Conservation (phyloP, 53 echinoderm and acorn worm species). For the Henricia sp. region DNA sequence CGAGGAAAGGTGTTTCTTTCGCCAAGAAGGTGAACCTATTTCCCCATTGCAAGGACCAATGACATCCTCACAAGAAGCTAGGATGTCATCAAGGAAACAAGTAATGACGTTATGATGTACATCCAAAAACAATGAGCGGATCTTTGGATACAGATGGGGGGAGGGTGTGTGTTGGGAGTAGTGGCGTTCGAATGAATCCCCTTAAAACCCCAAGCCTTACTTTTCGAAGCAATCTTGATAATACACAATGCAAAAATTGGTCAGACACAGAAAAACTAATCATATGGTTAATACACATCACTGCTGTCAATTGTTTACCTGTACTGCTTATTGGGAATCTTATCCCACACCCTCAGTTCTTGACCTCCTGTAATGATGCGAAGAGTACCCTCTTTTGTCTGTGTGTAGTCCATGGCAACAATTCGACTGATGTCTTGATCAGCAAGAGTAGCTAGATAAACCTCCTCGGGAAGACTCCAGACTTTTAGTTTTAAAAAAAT, state of each 20-base stretch:
- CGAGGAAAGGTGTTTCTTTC: too few relatives aligned
- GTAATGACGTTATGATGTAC: too few relatives aligned
- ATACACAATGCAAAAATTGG: neutral
- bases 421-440: slow-evolving; percentile 79
- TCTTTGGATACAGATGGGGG: too few relatives aligned
- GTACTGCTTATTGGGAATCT: slow-evolving; percentile 56
- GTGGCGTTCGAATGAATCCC: too few relatives aligned
- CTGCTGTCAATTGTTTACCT: slow-evolving; percentile 10
- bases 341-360: slow-evolving; percentile 88
- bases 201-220: too few relatives aligned
- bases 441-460: slow-evolving; percentile 83
- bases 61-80: too few relatives aligned
- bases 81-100: too few relatives aligned
- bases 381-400: slow-evolving; percentile 57
- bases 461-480: slow-evolving; percentile 76
- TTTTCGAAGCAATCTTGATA: neutral
- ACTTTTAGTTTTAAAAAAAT: too few relatives aligned
- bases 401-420: slow-evolving; percentile 63
- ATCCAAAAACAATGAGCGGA: too few relatives aligned
- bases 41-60: too few relatives aligned
- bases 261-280: neutral
- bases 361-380: slow-evolving; percentile 85
- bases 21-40: too few relatives aligned
- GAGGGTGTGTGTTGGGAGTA: too few relatives aligned
- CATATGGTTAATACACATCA: neutral